Evolutionary conservation across 2,113 vertebrate species (phyloP).

Genomic region (Vimba vimba): DNA sequence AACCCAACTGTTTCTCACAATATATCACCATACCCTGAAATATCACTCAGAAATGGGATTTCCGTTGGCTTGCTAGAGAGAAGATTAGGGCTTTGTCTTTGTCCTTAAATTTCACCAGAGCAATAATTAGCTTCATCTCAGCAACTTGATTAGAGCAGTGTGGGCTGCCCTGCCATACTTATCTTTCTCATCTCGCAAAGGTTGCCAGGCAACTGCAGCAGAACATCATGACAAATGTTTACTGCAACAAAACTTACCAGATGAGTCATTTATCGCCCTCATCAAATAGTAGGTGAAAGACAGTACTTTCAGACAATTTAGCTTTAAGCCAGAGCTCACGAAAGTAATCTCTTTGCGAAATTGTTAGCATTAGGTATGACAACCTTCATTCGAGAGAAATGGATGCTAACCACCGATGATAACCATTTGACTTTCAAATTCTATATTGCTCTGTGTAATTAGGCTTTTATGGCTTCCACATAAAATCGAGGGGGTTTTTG

Average conservation of each 20-base stretch:
- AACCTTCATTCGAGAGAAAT: constrained; percentile 25
- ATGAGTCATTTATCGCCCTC: constrained; percentile 54
- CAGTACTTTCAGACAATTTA: constrained; percentile 48
- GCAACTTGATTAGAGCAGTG: constrained; percentile 58
- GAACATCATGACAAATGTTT: constrained; percentile 65
- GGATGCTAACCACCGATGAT: neutral
- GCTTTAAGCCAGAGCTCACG: constrained; percentile 22
- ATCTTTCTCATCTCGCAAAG: constrained; percentile 55
- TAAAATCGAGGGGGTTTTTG: neutral
- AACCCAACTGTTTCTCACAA: neutral
- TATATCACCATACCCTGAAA: neutral
- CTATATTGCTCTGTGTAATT: neutral
- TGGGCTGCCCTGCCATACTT: constrained; percentile 53
- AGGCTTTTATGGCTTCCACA: neutral
- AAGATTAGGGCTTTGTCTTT: constrained; percentile 56
- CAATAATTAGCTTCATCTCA: constrained; percentile 61
- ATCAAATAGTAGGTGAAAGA: constrained; percentile 55
- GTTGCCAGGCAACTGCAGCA: constrained; percentile 65
- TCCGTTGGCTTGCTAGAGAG: constrained; percentile 41
- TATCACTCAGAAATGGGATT: neutral
- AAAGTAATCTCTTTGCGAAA: neutral
- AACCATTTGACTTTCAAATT: constrained; percentile 4
- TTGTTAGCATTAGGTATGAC: neutral
- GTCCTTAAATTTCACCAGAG: constrained; percentile 60
- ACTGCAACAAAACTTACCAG: constrained; percentile 59